Conservation (phyloP, 2,797 vertebrate species). For the Cryptoprocta ferox region DNA sequence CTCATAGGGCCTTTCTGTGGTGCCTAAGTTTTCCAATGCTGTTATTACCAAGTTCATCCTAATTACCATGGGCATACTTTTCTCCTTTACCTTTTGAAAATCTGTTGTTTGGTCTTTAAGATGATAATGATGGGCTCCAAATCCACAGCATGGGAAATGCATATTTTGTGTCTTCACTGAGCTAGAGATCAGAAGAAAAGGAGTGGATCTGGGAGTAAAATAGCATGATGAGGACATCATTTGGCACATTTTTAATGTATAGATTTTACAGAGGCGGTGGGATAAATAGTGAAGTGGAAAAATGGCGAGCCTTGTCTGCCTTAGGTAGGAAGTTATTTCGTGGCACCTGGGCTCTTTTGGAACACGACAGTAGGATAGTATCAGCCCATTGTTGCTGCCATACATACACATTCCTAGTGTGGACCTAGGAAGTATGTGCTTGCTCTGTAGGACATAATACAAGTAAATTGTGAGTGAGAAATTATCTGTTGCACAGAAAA, state of each 20-base stretch:
- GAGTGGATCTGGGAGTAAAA: neutral
- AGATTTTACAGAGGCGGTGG: neutral
- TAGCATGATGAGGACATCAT: neutral
- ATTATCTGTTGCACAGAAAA: neutral
- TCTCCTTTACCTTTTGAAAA: neutral
- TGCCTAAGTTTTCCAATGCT: neutral
- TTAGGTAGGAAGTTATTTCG: neutral
- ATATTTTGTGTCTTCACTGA: neutral
- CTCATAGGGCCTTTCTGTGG: neutral
- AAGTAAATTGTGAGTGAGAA: neutral
- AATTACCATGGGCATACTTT: neutral
- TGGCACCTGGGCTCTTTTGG: neutral
- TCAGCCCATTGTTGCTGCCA: neutral
- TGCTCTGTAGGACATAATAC: neutral
- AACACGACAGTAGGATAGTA: neutral
- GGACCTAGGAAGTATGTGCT: neutral
- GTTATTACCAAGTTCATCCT: neutral
- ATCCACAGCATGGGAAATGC: neutral
- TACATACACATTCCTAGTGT: too few species aligned
- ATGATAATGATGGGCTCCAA: neutral
- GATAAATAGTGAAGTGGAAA: neutral
- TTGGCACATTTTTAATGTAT: neutral
- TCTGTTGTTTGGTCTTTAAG: neutral
- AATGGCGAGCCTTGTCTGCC: neutral
- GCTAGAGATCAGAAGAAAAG: neutral